Conservation (phyloP, 2,888 invertebrate genomes). For the Embidobia sp. region DNA sequence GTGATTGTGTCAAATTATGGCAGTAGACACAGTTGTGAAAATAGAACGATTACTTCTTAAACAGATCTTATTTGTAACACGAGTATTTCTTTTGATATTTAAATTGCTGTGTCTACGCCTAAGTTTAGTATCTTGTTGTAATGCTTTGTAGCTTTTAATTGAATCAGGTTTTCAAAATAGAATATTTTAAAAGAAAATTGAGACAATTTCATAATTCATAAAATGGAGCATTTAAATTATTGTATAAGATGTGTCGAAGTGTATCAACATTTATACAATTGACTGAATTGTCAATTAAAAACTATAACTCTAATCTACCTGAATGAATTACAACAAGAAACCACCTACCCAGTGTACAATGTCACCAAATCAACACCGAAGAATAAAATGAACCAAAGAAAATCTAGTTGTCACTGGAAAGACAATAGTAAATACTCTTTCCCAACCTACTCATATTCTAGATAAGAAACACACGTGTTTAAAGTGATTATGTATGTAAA, state of each 20-base stretch:
- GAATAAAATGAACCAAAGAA: neutral
- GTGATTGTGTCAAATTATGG: conserved; percentile 1
- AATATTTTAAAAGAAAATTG: too few species aligned
- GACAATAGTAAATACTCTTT: conserved; percentile 38
- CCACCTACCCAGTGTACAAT: neutral
- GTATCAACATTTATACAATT: too few species aligned
- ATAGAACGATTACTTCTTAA: neutral
- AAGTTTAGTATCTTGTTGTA: conserved; percentile 13
- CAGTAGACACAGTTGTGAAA: conserved; percentile 10
- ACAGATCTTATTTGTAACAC: too few species aligned
- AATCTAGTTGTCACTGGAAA: conserved; percentile 35
- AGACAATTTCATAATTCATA: too few species aligned
- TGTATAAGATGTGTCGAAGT: too few species aligned
- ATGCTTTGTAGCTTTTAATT: conserved; percentile 10
- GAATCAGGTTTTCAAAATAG: too few species aligned
- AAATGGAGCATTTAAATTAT: too few species aligned
- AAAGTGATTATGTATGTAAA: conserved; percentile 63
- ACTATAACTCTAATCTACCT: conserved; percentile 8
- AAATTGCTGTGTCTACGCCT: conserved; percentile 1
- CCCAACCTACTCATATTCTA: conserved; percentile 51
- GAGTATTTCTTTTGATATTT: neutral
- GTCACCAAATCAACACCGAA: conserved; percentile 6
- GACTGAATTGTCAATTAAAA: conserved; percentile 8
- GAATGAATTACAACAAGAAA: conserved; percentile 4
- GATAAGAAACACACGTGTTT: conserved; percentile 55